Conservation (phyloP, 1,140 invertebrate genomes). For the Drosophila setifemur region DNA sequence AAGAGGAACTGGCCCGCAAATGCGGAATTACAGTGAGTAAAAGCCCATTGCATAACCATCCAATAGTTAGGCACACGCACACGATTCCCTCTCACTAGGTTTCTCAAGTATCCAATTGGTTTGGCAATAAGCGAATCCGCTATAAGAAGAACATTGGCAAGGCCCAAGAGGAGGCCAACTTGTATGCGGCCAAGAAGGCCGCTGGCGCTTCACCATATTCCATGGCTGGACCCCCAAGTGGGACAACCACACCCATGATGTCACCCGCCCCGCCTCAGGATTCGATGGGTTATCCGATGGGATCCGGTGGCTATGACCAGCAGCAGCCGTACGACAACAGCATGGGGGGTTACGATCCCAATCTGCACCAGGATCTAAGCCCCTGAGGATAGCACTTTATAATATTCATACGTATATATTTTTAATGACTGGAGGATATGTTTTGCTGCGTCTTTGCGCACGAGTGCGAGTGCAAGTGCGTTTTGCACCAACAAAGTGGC, state of each 20-base stretch:
- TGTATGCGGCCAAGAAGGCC: conserved; percentile 99
- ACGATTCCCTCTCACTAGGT: conserved; percentile 37
- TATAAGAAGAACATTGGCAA: conserved; percentile 99
- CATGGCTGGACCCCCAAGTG: conserved; percentile 91
- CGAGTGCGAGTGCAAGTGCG: too few species aligned
- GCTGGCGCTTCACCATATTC: conserved; percentile 97
- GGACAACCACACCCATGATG: conserved; percentile 96
- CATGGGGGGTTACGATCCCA: conserved; percentile 93
- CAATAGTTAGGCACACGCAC: background rate
- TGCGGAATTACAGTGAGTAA: conserved; percentile 98
- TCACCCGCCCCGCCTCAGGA: conserved; percentile 95
- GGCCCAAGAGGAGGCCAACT: conserved; percentile 99
- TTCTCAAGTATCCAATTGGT: conserved; percentile 98
- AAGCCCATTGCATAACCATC: too few species aligned
- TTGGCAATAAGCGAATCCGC: conserved; percentile 99
- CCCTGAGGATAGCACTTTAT: conserved; percentile 83
- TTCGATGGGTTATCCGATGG: conserved; percentile 94
- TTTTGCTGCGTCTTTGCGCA: too few species aligned
- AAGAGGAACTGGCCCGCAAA: conserved; percentile 99
- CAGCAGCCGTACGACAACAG: conserved; percentile 92
- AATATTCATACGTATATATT: too few species aligned
- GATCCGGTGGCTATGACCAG: conserved; percentile 92
- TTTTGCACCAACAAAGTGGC: too few species aligned
- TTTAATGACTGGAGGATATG: too few species aligned
- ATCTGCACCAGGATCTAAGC: conserved; percentile 91